Base-by-base conservation (phyloP, 2,797 vertebrate species). In the Fistularia tabacaria region DNA sequence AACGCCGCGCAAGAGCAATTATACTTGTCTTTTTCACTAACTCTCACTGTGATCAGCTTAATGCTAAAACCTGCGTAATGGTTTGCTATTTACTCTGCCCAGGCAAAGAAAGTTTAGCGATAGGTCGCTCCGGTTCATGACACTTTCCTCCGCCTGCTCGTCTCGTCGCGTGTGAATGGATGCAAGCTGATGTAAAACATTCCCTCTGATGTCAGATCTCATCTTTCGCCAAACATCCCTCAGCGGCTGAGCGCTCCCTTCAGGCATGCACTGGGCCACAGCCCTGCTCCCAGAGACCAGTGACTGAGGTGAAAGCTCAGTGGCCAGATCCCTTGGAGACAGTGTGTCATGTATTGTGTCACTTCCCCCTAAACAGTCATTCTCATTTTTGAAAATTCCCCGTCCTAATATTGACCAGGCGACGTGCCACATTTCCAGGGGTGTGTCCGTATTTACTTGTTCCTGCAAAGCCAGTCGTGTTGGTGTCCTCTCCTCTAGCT, bases 291-390 rank as follows among this genome's bases (percentile, higher is more conserved):
- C 14, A 4, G 49, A 42, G 41, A 42, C 41, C 41, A 42, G 41
- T 10, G 45, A 57, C 46, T 15, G 56, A 55, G 68, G 60, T 55
- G 63, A 70, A 66, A 51, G 51, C 60, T 63, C 65, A 48, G 57
- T 1, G 54, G 67, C 50, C 38, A 66, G 69, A 66, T 59, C 69
- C 73, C 62, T 73, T 46, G 15, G 69, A 69, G 64, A 75, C 14
- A 57, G 49, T 5, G 25, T 46, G 50, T 72, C 69, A 64, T 57
- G 47, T 46, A 59, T 59, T 3, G 56, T 71, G 71, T 70, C n/a
- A 39, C 5, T 25, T 5, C 25, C 25, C 25, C 25, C 25, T 5
- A 25, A 25, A 25, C 25, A 25, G 2, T 25, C 25, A 25, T 25
- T 25, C 25, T 25, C 5, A 5, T 70, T 56, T 65, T 39, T n/a